Conservation (phyloP, 2,888 invertebrate genomes). For the Cheilosia impressa region DNA sequence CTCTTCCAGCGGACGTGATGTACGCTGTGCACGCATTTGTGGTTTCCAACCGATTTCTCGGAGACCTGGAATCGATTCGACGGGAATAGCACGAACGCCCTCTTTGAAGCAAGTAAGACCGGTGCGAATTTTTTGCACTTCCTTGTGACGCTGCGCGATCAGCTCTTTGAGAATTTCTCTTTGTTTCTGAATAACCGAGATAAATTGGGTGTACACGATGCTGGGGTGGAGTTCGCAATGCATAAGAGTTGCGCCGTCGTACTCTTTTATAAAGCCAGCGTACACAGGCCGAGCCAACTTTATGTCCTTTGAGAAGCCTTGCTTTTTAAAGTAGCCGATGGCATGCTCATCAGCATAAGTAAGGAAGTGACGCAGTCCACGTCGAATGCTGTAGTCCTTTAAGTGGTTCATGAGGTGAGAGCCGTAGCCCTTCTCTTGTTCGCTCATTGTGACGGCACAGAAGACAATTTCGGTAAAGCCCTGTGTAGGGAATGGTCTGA, state of each 20-base stretch:
- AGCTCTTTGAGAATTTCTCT: slow-evolving; percentile 89
- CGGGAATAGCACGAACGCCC: slow-evolving; percentile 90
- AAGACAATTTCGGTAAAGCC: slow-evolving; percentile 99
- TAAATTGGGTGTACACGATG: slow-evolving; percentile 95
- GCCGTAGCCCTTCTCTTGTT: slow-evolving; percentile 98
- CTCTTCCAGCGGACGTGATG: slow-evolving; percentile 86
- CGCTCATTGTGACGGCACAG: slow-evolving; percentile 96
- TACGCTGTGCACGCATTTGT: slow-evolving; percentile 84
- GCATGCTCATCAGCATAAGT: slow-evolving; percentile 98
- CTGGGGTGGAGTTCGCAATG: slow-evolving; percentile 96
- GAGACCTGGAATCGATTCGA: slow-evolving; percentile 92
- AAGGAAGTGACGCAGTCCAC: slow-evolving; percentile 94
- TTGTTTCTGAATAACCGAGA: slow-evolving; percentile 92
- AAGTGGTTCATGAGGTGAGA: slow-evolving; percentile 98
- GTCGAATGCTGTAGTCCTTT: slow-evolving; percentile 96
- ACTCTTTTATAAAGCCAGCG: slow-evolving; percentile 97
- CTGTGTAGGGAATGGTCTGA: slow-evolving; percentile 94
- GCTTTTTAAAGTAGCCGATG: slow-evolving; percentile 95
- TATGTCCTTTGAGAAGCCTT: slow-evolving; percentile 97
- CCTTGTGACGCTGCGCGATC: slow-evolving; percentile 92
- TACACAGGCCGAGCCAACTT: slow-evolving; percentile 90
- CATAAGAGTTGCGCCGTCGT: slow-evolving; percentile 98
- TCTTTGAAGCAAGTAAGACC: slow-evolving; percentile 94
- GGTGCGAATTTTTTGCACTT: slow-evolving; percentile 90
- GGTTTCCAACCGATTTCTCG: slow-evolving; percentile 91